These are phyloP conservation scores for Byasa hedistus DNA, from an alignment of 2,888 invertebrate genomes.

Conservation along the genomic window DNA sequence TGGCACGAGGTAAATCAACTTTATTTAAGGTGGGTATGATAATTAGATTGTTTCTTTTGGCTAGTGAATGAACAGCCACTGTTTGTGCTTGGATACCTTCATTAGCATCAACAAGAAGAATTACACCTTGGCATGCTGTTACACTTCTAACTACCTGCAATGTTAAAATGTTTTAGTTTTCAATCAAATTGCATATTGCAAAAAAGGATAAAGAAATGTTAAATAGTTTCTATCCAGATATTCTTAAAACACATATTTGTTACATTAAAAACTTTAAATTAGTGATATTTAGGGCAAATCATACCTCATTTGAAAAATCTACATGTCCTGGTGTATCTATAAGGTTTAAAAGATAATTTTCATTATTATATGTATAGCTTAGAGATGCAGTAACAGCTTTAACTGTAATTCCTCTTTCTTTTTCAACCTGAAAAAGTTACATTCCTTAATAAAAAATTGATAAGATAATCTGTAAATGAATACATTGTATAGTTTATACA, in stretches of 20 bases:
- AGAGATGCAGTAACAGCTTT: slow-evolving; percentile 98
- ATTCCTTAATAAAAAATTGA: background rate
- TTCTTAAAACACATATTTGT: background rate
- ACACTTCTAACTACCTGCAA: slow-evolving; percentile 89
- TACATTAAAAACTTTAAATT: no score
- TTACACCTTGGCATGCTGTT: slow-evolving; percentile 95
- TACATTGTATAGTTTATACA: background rate
- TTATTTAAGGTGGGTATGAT: slow-evolving; percentile 98
- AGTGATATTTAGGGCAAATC: background rate
- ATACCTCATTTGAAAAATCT: slow-evolving; percentile 97
- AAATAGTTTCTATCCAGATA: background rate
- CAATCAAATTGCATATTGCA: background rate
- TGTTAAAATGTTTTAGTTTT: background rate
- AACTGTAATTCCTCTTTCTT: slow-evolving; percentile 98
- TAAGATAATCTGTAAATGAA: background rate
- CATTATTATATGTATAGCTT: slow-evolving; percentile 84
- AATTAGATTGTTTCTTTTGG: slow-evolving; percentile 88
- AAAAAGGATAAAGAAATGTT: background rate
- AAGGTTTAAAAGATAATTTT: slow-evolving; percentile 91
- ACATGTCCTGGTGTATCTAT: slow-evolving; percentile 99
- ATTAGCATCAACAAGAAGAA: slow-evolving; percentile 97
- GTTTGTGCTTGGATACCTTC: slow-evolving; percentile 98
- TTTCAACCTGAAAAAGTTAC: slow-evolving; percentile 84
- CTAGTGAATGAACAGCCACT: slow-evolving; percentile 96
- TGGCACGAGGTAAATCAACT: slow-evolving; percentile 94